A percentile compares a stretch with the other conserved stretches of the same genome.
Evolutionary conservation across 2,888 invertebrate species (phyloP).

Genomic region (Caenorhabditis afra): DNA sequence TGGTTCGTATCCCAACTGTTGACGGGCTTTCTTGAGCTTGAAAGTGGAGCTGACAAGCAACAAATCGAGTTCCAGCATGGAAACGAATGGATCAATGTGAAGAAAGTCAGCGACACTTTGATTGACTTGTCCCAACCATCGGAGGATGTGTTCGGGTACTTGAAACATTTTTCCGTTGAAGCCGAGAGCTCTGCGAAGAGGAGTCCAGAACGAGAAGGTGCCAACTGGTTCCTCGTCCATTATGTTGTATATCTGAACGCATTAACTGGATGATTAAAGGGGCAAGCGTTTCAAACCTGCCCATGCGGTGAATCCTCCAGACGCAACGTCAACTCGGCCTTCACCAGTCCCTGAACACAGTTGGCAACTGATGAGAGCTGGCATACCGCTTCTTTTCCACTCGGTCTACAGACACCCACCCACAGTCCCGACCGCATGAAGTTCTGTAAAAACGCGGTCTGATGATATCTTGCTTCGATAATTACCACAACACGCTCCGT

Average conservation of each 20-base stretch:
- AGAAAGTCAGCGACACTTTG: slow-evolving; percentile 10
- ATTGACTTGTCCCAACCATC: neutral
- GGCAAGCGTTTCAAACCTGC: slow-evolving; percentile 6
- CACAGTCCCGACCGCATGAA: slow-evolving; percentile 51
- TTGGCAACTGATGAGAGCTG: slow-evolving; percentile 50
- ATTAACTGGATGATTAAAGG: neutral
- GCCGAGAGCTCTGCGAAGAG: slow-evolving; percentile 19
- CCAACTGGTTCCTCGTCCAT: slow-evolving; percentile 38
- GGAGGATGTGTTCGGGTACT: slow-evolving; percentile 11
- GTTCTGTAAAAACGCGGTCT: too few relatives aligned
- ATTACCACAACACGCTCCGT: slow-evolving; percentile 49
- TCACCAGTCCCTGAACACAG: slow-evolving; percentile 49
- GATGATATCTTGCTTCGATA: neutral
- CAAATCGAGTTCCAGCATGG: slow-evolving; percentile 37
- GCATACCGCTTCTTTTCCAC: slow-evolving; percentile 36
- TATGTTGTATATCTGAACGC: slow-evolving; percentile 47
- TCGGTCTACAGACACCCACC: slow-evolving; percentile 28
- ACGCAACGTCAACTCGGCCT: slow-evolving; percentile 28
- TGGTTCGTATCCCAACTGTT: slow-evolving; percentile 43
- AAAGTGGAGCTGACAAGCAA: slow-evolving; percentile 35
- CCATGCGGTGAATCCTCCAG: slow-evolving; percentile 7
- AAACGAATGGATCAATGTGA: slow-evolving; percentile 25
- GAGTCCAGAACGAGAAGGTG: slow-evolving; percentile 53
- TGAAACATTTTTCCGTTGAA: neutral
- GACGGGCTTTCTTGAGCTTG: slow-evolving; percentile 14